phyloP scores from a whole-genome alignment of 1,140 invertebrate genomes.

The Lepidurus couesii region DNA sequence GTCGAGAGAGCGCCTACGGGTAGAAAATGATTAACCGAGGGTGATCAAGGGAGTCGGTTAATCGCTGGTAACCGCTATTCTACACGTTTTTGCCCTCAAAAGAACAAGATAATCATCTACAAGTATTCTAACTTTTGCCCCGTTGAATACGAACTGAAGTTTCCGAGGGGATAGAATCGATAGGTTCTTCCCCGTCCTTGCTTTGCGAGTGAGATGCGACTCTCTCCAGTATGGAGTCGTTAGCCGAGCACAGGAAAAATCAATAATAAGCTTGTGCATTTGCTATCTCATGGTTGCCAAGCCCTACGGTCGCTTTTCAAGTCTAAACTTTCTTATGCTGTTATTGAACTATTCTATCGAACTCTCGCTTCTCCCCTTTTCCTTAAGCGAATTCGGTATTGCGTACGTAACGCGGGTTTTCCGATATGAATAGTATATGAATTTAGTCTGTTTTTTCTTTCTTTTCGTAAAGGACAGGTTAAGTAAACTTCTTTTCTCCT shows the following conservation, averaged over 20 bases:
- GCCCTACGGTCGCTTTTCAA: slow-evolving; percentile 13
- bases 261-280: slow-evolving; percentile 20
- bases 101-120: background rate
- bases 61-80: background rate
- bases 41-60: background rate
- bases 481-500: slow-evolving; percentile 37
- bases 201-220: slow-evolving; percentile 2
- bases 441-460: no score
- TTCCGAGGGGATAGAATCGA: background rate
- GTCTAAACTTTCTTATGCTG: slow-evolving; percentile 25
- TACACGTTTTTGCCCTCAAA: background rate
- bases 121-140: background rate
- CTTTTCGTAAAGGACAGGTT: no score
- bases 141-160: background rate
- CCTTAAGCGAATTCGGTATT: no score
- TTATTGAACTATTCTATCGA: slow-evolving; percentile 7
- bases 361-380: background rate
- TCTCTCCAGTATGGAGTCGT: background rate
- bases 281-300: background rate
- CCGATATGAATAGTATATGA: no score
- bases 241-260: background rate
- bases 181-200: background rate
- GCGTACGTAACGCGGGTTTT: no score
- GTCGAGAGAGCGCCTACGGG: slow-evolving; percentile 74
- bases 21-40: slow-evolving; percentile 36